Evolutionary conservation across 37 sponge, comb jelly and placozoan species (phyloP).

Genomic region (Agelas oroides): DNA sequence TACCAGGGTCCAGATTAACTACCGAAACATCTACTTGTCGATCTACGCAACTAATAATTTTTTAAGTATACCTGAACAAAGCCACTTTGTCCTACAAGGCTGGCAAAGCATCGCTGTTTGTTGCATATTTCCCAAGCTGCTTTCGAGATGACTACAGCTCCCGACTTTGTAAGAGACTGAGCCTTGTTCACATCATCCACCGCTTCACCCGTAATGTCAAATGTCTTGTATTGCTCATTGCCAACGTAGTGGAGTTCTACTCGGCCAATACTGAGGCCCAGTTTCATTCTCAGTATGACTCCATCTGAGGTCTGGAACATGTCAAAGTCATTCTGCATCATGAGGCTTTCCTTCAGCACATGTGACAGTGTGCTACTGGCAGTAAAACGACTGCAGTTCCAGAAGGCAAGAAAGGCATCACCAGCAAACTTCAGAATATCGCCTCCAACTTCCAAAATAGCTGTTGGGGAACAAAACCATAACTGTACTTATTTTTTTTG

Average conservation of each 20-base stretch:
- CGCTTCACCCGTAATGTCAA: slow-evolving; percentile 84
- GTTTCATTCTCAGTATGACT: slow-evolving; percentile 71
- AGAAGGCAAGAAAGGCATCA: slow-evolving; percentile 91
- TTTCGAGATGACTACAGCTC: slow-evolving; percentile 83
- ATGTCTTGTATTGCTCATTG: slow-evolving; percentile 55
- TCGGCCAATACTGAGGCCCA: slow-evolving; percentile 79
- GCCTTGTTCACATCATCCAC: slow-evolving; percentile 89
- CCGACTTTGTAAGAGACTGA: slow-evolving; percentile 72
- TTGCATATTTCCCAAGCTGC: slow-evolving; percentile 80
- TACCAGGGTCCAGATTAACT: too few relatives aligned
- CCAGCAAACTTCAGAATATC: slow-evolving; percentile 97
- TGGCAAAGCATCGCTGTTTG: slow-evolving; percentile 43
- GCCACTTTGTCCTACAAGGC: slow-evolving; percentile 32
- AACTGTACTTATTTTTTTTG: neutral
- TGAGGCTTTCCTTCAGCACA: slow-evolving; percentile 69
- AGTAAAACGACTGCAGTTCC: slow-evolving; percentile 74
- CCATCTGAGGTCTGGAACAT: slow-evolving; percentile 77
- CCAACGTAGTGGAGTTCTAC: slow-evolving; percentile 77
- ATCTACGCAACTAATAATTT: too few relatives aligned
- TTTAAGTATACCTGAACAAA: slow-evolving; percentile 19
- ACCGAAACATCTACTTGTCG: too few relatives aligned
- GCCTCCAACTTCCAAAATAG: slow-evolving; percentile 80
- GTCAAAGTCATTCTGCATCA: slow-evolving; percentile 80
- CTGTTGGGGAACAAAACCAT: slow-evolving; percentile 39
- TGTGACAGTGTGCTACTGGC: slow-evolving; percentile 44